A percentile compares a stretch with the other conserved stretches of the same genome.
phyloP scores from a whole-genome alignment of 2,888 invertebrate species.

The Melieria crassipennis region DNA sequence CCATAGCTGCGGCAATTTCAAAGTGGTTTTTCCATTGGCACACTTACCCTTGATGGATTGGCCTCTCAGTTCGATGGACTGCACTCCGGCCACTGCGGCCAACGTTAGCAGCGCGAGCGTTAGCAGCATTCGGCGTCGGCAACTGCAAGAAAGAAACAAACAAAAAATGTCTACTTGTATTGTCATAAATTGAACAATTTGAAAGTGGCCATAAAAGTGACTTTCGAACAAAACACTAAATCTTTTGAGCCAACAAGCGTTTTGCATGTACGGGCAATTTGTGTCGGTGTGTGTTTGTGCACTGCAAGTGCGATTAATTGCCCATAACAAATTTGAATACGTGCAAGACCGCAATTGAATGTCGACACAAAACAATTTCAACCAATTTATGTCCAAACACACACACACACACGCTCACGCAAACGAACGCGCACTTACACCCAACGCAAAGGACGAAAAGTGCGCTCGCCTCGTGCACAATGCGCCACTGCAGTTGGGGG shows the following conservation, averaged over 20 bases:
- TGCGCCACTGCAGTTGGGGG: too few relatives aligned
- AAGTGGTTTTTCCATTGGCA: too few relatives aligned
- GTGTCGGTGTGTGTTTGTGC: background rate
- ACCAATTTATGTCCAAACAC: background rate
- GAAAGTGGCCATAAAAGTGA: conserved; percentile 22
- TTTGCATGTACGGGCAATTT: too few relatives aligned
- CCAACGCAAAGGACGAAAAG: background rate
- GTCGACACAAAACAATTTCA: background rate
- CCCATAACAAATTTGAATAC: conserved; percentile 28
- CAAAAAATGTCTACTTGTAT: conserved; percentile 11
- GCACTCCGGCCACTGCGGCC: conserved; percentile 31
- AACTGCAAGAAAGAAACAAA: conserved; percentile 18
- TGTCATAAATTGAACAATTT: conserved; percentile 29
- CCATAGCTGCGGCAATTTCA: too few relatives aligned
- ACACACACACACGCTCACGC: background rate
- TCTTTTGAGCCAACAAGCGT: background rate
- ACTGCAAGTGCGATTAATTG: conserved; percentile 28
- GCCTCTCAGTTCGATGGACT: conserved; percentile 49
- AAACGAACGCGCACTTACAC: background rate
- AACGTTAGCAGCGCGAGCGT: conserved; percentile 27
- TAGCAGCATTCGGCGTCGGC: conserved; percentile 41
- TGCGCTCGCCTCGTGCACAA: too few relatives aligned
- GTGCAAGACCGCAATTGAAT: conserved; percentile 25
- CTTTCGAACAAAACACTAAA: conserved; percentile 6
- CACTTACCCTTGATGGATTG: conserved; percentile 56